phyloP scores from a whole-genome alignment of 2,797 vertebrate species.

The Limnodromus scolopaceus region DNA sequence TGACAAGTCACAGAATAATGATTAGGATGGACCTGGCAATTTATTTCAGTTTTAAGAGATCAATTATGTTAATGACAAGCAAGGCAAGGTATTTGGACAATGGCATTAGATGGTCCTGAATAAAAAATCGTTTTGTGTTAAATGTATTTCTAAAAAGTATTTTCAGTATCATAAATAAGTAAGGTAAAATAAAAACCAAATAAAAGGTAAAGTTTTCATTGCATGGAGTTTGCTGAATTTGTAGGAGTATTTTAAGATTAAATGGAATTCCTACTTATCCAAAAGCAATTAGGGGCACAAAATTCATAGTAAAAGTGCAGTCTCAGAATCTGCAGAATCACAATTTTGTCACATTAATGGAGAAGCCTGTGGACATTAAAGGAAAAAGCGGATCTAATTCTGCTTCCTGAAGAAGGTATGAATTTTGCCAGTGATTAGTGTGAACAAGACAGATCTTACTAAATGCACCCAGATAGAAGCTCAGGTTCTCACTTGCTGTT shows the following conservation, averaged over 20 bases:
- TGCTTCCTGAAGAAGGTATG: neutral
- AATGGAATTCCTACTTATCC: neutral
- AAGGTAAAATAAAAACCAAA: neutral
- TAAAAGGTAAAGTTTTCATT: neutral
- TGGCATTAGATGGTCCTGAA: neutral
- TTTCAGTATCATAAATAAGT: neutral
- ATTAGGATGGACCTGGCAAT: neutral
- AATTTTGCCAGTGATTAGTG: neutral
- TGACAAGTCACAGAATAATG: constrained; percentile 4
- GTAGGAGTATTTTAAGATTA: neutral
- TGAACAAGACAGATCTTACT: neutral
- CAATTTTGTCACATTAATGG: neutral
- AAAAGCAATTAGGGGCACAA: neutral
- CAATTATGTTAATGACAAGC: neutral
- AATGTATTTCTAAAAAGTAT: neutral
- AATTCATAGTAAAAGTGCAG: neutral
- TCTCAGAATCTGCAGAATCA: neutral
- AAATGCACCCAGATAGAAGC: neutral
- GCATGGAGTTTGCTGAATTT: neutral
- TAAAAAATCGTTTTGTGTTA: neutral
- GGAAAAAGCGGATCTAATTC: neutral
- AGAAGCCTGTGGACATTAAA: neutral
- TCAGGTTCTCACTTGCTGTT: neutral
- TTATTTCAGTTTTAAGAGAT: constrained; percentile 4
- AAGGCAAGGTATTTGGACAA: neutral